These are phyloP conservation scores for Carettochelys insculpta DNA, from an alignment of 2,113 vertebrate species.

Conservation along the genomic window DNA sequence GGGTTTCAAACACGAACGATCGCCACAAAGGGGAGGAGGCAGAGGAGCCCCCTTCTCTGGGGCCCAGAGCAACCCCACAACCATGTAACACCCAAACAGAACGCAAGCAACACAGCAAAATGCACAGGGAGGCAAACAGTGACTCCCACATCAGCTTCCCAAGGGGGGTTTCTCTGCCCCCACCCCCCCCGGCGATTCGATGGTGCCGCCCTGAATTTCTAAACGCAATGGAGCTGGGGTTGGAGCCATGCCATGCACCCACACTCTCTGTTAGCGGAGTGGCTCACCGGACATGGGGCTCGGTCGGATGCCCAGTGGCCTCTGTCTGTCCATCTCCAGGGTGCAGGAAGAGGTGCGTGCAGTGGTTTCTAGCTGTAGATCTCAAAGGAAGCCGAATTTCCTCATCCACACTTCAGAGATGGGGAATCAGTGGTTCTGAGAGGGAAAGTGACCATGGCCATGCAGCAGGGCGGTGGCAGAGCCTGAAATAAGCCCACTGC, in stretches of 20 bases:
- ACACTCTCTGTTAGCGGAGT: neutral
- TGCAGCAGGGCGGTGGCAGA: neutral
- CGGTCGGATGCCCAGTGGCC: neutral
- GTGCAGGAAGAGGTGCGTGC: neutral
- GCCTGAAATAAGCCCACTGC: neutral
- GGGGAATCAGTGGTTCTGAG: neutral
- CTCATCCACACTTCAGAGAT: neutral
- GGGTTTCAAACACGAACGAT: neutral
- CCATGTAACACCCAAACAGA: neutral
- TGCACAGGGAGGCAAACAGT: neutral
- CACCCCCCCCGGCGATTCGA: neutral
- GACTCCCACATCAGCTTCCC: constrained; percentile 12
- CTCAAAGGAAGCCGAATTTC: neutral
- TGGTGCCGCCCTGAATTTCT: neutral
- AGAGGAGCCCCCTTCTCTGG: neutral
- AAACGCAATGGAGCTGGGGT: neutral
- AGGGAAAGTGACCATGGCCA: neutral
- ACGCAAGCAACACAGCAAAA: neutral
- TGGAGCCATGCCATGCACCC: neutral
- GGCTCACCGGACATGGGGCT: neutral
- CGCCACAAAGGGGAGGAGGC: neutral
- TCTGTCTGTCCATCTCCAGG: neutral
- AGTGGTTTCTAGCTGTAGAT: neutral
- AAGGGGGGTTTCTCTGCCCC: neutral
- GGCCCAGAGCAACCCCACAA: neutral